Percentiles rank a stretch among this genome's conserved stretches.
Conservation (phyloP, 2,113 vertebrate species). For the Narcine bancroftii region DNA sequence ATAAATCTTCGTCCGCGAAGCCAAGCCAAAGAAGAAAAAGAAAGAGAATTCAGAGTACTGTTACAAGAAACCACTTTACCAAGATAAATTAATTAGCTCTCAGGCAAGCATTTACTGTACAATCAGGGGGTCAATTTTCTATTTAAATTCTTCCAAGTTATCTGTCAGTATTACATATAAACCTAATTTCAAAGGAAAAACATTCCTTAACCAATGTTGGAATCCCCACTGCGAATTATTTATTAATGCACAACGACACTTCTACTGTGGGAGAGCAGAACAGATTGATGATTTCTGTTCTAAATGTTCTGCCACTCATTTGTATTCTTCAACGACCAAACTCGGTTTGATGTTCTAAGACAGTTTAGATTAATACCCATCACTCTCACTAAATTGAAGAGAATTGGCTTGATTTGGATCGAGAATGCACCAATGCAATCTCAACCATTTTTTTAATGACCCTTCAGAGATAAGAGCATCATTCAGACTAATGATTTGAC, state of each 20-base stretch:
- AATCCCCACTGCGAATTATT: not conserved
- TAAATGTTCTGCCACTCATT: not conserved
- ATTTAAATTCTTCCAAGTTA: not conserved
- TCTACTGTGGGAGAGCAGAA: not conserved
- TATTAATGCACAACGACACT: not conserved
- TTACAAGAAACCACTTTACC: not conserved
- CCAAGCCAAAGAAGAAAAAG: too few relatives aligned
- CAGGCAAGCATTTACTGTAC: not conserved
- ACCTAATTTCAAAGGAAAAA: not conserved
- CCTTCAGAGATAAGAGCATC: not conserved
- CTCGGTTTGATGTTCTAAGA: not conserved
- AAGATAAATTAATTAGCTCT: not conserved
- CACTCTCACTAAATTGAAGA: not conserved
- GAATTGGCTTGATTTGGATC: not conserved
- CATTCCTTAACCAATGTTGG: not conserved
- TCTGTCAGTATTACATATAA: not conserved
- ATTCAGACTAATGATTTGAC: not conserved
- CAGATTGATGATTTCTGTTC: not conserved
- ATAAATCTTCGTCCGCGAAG: too few relatives aligned
- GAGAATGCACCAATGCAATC: not conserved
- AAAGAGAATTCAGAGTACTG: too few relatives aligned
- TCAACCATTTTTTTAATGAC: not conserved
- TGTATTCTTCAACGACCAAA: conserved; percentile 8
- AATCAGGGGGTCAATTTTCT: not conserved
- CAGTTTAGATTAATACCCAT: not conserved